A percentile compares a stretch with the other conserved stretches of the same genome.
Evolutionary conservation across 2,888 invertebrate genomes (phyloP).

Genomic region (Drosophila imparisetae): DNA sequence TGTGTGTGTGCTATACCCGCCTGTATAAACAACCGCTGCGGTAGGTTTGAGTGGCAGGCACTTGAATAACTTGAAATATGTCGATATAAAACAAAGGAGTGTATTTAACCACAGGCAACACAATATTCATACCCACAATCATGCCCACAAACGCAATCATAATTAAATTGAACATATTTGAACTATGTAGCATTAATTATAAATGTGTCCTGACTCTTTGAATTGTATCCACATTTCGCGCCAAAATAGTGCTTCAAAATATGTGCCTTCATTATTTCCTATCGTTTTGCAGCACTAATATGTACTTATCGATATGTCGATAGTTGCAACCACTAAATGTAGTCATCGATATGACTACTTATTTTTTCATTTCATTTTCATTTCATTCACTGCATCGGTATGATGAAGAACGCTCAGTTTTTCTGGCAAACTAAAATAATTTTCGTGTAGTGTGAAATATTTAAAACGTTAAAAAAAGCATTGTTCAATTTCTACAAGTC

Average conservation of each 20-base stretch:
- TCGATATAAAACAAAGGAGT: neutral
- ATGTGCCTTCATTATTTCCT: fast-evolving
- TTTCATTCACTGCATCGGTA: constrained; percentile 5
- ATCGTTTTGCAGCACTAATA: constrained; percentile 7
- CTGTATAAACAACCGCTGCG: constrained; percentile 51
- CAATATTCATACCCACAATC: neutral
- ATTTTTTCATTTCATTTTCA: constrained; percentile 4
- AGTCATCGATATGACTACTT: neutral
- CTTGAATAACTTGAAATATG: constrained; percentile 16
- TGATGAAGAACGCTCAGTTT: constrained; percentile 13
- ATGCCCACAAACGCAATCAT: too few species aligned
- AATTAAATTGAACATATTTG: neutral
- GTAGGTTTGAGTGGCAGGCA: constrained; percentile 54
- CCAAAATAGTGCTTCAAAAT: constrained; percentile 29
- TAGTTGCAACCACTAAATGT: neutral
- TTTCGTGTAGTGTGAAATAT: neutral
- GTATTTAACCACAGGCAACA: neutral
- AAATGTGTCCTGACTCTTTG: neutral
- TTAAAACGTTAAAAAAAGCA: neutral
- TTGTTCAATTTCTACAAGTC: neutral
- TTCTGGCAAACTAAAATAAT: neutral
- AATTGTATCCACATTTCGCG: constrained; percentile 28
- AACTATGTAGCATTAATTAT: neutral
- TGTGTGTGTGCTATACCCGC: constrained; percentile 56
- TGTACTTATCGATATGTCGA: constrained; percentile 8